These are phyloP conservation scores for Prosapia bicincta DNA, from an alignment of 2,888 invertebrate genomes.

Conservation along the genomic window DNA sequence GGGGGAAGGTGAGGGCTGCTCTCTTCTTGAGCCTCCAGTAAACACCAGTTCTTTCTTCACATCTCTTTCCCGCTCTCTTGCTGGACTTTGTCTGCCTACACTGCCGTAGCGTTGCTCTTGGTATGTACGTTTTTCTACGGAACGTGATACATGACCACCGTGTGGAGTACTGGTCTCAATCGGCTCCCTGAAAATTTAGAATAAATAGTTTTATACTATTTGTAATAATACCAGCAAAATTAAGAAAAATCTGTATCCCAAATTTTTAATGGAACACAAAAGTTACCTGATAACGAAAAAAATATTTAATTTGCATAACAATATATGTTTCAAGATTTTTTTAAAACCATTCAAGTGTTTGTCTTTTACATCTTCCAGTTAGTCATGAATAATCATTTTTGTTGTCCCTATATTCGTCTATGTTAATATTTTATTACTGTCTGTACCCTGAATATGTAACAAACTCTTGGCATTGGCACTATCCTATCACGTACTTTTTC, in stretches of 20 bases:
- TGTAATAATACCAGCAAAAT: neutral
- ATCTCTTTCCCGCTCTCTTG: slow-evolving; percentile 19
- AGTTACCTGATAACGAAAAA: neutral
- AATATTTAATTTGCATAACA: too few relatives aligned
- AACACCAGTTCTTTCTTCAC: slow-evolving; percentile 37
- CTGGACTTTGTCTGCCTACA: slow-evolving; percentile 30
- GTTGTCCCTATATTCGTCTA: too few relatives aligned
- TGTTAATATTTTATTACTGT: too few relatives aligned
- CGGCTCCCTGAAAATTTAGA: slow-evolving; percentile 35
- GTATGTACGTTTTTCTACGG: slow-evolving; percentile 33
- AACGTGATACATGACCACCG: slow-evolving; percentile 34
- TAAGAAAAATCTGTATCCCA: neutral
- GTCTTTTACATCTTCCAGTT: too few relatives aligned
- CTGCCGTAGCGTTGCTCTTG: slow-evolving; percentile 37
- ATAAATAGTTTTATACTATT: neutral
- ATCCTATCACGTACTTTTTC: too few relatives aligned
- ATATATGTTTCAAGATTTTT: too few relatives aligned
- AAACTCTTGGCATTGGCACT: too few relatives aligned
- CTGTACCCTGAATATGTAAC: too few relatives aligned
- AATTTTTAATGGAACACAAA: neutral
- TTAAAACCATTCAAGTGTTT: too few relatives aligned
- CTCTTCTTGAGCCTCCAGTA: slow-evolving; percentile 34
- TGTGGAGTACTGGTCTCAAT: slow-evolving; percentile 36
- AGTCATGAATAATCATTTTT: too few relatives aligned
- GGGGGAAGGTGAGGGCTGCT: slow-evolving; percentile 34